Percentiles rank a stretch among this genome's conserved stretches.
Evolutionary conservation across 2,797 vertebrate genomes (phyloP).

Genomic region (Manis pentadactyla): DNA sequence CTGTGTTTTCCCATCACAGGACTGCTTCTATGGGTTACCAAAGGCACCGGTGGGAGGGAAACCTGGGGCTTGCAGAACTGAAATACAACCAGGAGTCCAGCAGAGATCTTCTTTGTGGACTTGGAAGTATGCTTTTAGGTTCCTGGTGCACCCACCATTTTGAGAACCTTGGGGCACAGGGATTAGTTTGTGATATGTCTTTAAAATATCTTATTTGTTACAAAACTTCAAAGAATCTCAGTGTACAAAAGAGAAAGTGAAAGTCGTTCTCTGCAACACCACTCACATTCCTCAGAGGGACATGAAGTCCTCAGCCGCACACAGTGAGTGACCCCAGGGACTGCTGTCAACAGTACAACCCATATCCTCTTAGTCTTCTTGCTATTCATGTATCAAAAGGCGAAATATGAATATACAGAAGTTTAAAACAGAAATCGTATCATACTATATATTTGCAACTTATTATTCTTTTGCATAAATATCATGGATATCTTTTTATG

Average conservation of each 20-base stretch:
- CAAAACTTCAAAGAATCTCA: neutral
- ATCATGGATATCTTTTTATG: neutral
- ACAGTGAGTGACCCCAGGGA: neutral
- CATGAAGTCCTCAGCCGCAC: neutral
- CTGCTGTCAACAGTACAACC: neutral
- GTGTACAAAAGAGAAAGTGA: neutral
- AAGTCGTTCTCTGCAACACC: neutral
- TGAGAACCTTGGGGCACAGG: neutral
- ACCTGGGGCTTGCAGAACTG: neutral
- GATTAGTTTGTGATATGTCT: neutral
- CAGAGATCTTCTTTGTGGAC: neutral
- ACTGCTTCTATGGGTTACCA: neutral
- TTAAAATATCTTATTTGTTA: conserved; percentile 6
- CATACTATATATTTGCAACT: neutral
- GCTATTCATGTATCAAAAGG: neutral
- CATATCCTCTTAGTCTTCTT: neutral
- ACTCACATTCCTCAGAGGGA: neutral
- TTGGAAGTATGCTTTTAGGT: neutral
- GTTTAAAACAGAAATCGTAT: neutral
- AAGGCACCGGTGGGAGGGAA: neutral
- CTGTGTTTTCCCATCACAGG: neutral
- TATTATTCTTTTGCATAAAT: conserved; percentile 20
- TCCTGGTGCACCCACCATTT: neutral
- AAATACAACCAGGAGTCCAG: neutral
- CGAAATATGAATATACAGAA: neutral